Evolutionary conservation across 2,113 vertebrate species (phyloP), one percentile per base, ranked within the genome.

Genomic region (Oncorhynchus keta): DNA sequence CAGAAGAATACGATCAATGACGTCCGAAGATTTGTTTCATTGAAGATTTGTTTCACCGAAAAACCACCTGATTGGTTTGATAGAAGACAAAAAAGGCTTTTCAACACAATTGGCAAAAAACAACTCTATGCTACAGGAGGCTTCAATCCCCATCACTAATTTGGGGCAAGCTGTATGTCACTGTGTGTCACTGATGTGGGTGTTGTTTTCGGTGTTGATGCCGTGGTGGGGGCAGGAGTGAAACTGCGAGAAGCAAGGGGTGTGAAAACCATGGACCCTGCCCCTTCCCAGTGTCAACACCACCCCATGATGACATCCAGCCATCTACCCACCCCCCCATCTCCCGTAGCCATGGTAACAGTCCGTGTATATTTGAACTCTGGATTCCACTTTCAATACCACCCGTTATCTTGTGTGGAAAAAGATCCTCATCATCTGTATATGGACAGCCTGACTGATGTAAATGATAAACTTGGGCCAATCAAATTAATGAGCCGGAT

Each of bases 241-340:
- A 79, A 67, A 73, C 77, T 4, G 73, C 39, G 26, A 70, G 35
- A 64, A 11, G 3, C 8, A 13, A 80, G 66, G 72, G 81, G 82
- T 90, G 87, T 76, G 80, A 89, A 90, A 88, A 81, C 76, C 0
- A 55, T 51, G 5, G 16, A 16, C 51, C 18, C 80, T 48, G 68
- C 70, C 66, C 73, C 67, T 79, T 81, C n/a, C 74, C 76, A 8
- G 20, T 68, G 0, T 82, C 84, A 84, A 62, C 81, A 70, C 76
- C 85, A 70, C 85, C 77, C 85, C 78, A 28, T 68, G 79, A 75
- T 83, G 88, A 89, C 90, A 89, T 13, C 0, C 3, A 7, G 22
- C 48, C 22, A 3, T 45, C 24, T 22, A 14, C 70, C 20, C 22
- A 1, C 8, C 49, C 20, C 61, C 28, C 6, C 13, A 26, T 32